phyloP scores from a whole-genome alignment of 2,113 vertebrate species.

The Prionailurus bengalensis region DNA sequence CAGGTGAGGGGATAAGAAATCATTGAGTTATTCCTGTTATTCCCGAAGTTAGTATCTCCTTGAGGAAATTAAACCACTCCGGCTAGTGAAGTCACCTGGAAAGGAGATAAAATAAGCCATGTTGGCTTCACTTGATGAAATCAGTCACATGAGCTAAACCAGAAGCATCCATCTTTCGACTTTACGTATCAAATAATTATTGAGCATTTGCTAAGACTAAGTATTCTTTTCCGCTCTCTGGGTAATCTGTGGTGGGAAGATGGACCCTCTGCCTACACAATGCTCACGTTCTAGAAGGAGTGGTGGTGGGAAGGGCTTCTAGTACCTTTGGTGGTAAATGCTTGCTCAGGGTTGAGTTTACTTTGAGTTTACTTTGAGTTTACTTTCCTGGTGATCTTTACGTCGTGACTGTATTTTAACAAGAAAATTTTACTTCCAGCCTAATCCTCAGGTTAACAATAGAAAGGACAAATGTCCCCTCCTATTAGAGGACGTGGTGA shows the following conservation, averaged over 20 bases:
- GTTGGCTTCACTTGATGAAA: background rate
- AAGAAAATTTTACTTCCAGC: background rate
- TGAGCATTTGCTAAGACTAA: background rate
- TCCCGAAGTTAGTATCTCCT: background rate
- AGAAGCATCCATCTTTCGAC: background rate
- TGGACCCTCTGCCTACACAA: fast-evolving
- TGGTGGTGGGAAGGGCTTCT: fast-evolving
- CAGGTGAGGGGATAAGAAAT: background rate
- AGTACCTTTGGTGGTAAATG: background rate
- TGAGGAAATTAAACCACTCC: background rate
- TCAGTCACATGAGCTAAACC: background rate
- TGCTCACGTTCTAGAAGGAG: too few relatives aligned
- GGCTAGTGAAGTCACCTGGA: background rate
- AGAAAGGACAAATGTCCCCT: conserved; percentile 34
- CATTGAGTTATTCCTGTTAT: background rate
- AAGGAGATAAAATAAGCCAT: background rate
- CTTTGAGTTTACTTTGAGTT: background rate
- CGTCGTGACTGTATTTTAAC: background rate
- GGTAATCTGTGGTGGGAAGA: background rate
- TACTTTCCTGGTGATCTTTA: background rate
- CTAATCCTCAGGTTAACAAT: background rate
- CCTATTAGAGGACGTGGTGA: background rate
- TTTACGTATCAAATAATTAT: background rate
- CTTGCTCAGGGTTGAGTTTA: background rate
- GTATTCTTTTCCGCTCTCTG: background rate